A percentile compares a stretch with the other conserved stretches of the same genome.
These are phyloP conservation scores for Zygothrica quintamaculata DNA, from an alignment of 2,888 invertebrate species.

Conservation along the genomic window DNA sequence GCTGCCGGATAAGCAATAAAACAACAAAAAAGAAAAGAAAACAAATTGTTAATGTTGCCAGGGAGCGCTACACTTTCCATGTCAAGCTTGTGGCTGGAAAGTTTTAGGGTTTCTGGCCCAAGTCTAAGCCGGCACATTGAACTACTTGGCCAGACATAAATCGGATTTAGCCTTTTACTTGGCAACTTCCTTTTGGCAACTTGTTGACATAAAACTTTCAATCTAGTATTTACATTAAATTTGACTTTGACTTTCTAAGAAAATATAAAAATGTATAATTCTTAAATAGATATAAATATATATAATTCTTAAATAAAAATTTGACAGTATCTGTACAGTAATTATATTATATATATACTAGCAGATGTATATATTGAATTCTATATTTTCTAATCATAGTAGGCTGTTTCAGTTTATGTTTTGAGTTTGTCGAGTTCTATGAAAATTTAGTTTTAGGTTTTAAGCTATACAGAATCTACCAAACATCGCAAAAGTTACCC, in stretches of 20 bases:
- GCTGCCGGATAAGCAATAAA: conserved; percentile 34
- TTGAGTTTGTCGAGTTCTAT: conserved; percentile 15
- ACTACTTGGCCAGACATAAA: conserved; percentile 34
- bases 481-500: conserved; percentile 36
- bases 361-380: no score
- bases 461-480: conserved; percentile 30
- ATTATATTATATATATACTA: no score
- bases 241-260: conserved; percentile 12
- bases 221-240: not conserved
- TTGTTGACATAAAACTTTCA: conserved; percentile 9
- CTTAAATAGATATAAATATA: no score
- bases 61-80: conserved; percentile 15
- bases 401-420: conserved; percentile 27
- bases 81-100: conserved; percentile 25
- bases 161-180: conserved; percentile 23
- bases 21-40: conserved; percentile 19
- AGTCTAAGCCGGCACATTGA: conserved; percentile 29
- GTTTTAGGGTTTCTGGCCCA: conserved; percentile 44
- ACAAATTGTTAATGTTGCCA: conserved; percentile 6
- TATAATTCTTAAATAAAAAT: no score
- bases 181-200: conserved; percentile 21
- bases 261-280: no score
- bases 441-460: conserved; percentile 43
- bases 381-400: conserved; percentile 15
- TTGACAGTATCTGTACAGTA: no score